Conservation (phyloP, 2,797 vertebrate species). For the Phrynocephalus forsythii region DNA sequence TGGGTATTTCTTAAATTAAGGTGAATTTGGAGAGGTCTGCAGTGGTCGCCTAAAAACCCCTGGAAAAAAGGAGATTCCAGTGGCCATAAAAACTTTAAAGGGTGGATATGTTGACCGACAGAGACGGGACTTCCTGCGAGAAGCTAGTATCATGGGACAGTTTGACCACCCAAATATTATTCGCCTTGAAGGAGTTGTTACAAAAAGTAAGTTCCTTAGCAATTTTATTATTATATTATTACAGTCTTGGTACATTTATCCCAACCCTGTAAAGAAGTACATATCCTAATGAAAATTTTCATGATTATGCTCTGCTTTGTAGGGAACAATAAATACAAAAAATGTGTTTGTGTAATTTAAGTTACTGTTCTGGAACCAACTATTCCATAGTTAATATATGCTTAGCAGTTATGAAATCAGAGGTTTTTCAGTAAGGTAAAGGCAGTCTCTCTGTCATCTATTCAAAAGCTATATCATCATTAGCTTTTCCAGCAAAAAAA, state of each 20-base stretch:
- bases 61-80: conserved; percentile 91
- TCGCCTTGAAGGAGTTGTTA: conserved; percentile 93
- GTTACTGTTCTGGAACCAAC: background rate
- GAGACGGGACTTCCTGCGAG: conserved; percentile 92
- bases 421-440: background rate
- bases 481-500: no score
- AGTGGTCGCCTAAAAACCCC: conserved; percentile 91
- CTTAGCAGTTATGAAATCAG: background rate
- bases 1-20: conserved; percentile 73
- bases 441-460: background rate
- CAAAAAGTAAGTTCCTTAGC: conserved; percentile 89
- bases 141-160: conserved; percentile 98
- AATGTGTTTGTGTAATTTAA: background rate
- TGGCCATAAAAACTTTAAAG: conserved; percentile 98
- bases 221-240: background rate
- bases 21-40: conserved; percentile 98
- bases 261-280: background rate
- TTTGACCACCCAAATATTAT: conserved; percentile 97
- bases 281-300: background rate
- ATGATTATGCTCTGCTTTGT: background rate
- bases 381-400: background rate
- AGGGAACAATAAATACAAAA: background rate
- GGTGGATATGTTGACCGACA: conserved; percentile 93
- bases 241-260: background rate
- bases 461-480: background rate